A percentile compares a stretch with the other conserved stretches of the same genome.
Conservation (phyloP, 2,113 vertebrate species). For the Hippocampus abdominalis region DNA sequence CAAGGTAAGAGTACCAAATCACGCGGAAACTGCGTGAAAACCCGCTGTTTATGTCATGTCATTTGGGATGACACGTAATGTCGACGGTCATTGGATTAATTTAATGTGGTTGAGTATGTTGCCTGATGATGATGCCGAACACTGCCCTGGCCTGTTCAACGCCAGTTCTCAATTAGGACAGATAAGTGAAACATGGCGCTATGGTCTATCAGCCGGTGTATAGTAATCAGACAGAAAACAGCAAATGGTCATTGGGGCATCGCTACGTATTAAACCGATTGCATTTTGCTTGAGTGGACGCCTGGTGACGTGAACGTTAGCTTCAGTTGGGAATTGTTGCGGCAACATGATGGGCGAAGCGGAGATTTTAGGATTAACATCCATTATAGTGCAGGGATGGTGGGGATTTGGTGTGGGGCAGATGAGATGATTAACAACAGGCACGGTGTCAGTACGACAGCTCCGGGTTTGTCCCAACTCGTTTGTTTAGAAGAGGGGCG, state of each 20-base stretch:
- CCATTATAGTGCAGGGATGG: constrained; percentile 38
- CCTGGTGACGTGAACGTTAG: constrained; percentile 1
- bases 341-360: constrained; percentile 39
- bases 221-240: not conserved
- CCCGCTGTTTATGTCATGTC: not conserved
- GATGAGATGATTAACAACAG: constrained; percentile 56
- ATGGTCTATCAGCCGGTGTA: not conserved
- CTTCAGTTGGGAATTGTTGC: constrained; percentile 25
- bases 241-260: not conserved
- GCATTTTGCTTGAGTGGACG: not conserved
- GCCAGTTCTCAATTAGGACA: constrained; percentile 2
- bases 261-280: not conserved
- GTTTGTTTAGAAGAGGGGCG: constrained; percentile 49
- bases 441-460: not conserved
- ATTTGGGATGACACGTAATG: not conserved
- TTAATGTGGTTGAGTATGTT: constrained; percentile 8
- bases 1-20: constrained; percentile 20
- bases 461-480: constrained; percentile 22
- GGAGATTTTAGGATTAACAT: constrained; percentile 66
- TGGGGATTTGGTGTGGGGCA: constrained; percentile 48
- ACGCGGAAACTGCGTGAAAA: not conserved
- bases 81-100: rapidly evolving
- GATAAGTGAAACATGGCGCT: constrained; percentile 1
- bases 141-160: constrained; percentile 43
- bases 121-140: constrained; percentile 28